Percentiles rank a stretch among this genome's conserved stretches.
These are phyloP conservation scores for Sebastes melanostomus DNA, from an alignment of 2,797 vertebrate genomes.

Conservation along the genomic window DNA sequence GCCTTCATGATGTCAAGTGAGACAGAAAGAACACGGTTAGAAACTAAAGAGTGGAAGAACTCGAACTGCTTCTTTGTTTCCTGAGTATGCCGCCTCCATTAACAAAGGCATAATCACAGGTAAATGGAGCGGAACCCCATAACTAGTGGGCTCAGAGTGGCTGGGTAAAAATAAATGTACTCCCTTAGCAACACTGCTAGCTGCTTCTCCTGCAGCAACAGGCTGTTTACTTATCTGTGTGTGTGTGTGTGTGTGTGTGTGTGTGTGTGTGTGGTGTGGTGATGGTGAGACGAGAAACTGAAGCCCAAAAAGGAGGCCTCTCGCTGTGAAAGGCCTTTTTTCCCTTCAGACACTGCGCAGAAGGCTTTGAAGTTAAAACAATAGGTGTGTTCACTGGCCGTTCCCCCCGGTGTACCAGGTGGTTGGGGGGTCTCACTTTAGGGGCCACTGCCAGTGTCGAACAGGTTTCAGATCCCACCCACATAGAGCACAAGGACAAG, in stretches of 20 bases:
- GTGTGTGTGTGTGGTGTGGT: background rate
- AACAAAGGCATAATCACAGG: slow-evolving; percentile 57
- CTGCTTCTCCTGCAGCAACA: slow-evolving; percentile 55
- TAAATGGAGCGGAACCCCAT: slow-evolving; percentile 54
- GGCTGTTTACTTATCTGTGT: slow-evolving; percentile 57
- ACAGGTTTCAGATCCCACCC: slow-evolving; percentile 67
- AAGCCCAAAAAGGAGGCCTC: slow-evolving; percentile 50
- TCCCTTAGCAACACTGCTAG: slow-evolving; percentile 49
- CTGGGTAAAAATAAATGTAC: slow-evolving; percentile 59
- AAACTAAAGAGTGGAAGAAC: slow-evolving; percentile 24
- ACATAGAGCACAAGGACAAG: slow-evolving; percentile 43
- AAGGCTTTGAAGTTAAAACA: slow-evolving; percentile 66
- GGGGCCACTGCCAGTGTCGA: slow-evolving; percentile 39
- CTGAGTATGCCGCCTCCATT: slow-evolving; percentile 32
- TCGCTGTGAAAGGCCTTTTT: slow-evolving; percentile 48
- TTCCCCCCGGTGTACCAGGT: slow-evolving; percentile 43
- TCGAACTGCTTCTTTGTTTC: slow-evolving; percentile 7
- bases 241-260: background rate
- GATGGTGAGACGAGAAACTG: background rate
- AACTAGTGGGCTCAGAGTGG: slow-evolving; percentile 46
- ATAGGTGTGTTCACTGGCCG: slow-evolving; percentile 50
- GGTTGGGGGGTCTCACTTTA: slow-evolving; percentile 54
- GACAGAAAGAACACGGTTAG: background rate
- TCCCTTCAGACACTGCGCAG: slow-evolving; percentile 30
- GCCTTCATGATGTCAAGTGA: background rate